Base-by-base conservation (phyloP, 2,888 invertebrate genomes). In the Cryptosula pallasiana region DNA sequence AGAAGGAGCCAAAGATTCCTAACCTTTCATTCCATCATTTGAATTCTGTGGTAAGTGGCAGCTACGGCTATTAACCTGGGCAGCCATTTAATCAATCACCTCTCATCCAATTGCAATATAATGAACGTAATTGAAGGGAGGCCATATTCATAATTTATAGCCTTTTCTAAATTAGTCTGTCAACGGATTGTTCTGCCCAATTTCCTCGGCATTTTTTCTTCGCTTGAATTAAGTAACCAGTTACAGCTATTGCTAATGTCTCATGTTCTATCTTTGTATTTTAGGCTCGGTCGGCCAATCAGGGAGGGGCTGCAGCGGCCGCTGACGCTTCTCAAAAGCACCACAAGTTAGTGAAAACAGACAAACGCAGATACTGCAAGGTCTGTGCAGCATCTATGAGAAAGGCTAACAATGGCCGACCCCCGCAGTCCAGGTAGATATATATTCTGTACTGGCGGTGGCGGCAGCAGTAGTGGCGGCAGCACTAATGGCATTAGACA, bases 321-420 rank as follows among this genome's bases (percentile, higher is more conserved):
- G 5, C 45, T 23, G 5, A 23, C 5, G 5, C 57, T 23, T n/a
- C 63, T 13, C 13, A 5, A 63, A 27, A 63, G 34, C 2, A 9
- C 13, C 63, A 63, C 63, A 63, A 9, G 13, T n/a, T 63, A 16
- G n/a, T 63, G 32, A 63, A 63, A n/a, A 63, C 63, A 27, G 63
- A 63, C 27, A 63, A 63, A 63, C 20, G 63, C 3, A 63, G 63
- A n/a, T 63, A 63, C 32, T 63, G 63, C 32, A 63, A 63, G n/a
- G 63, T 63, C n/a, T 63, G 63, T 32, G 27, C 63, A 29, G 27
- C 63, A 1, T 29, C 63, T 9, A 32, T 9, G 25, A 20, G 32
- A 13, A 63, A 63, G 32, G 63, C 63, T 32, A 63, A 63, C 63
- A 63, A 63, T 63, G 63, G 63, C 34, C 63, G 63, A n/a, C 63